Conservation (phyloP, 2,113 vertebrate species). For the Silurus asotus region DNA sequence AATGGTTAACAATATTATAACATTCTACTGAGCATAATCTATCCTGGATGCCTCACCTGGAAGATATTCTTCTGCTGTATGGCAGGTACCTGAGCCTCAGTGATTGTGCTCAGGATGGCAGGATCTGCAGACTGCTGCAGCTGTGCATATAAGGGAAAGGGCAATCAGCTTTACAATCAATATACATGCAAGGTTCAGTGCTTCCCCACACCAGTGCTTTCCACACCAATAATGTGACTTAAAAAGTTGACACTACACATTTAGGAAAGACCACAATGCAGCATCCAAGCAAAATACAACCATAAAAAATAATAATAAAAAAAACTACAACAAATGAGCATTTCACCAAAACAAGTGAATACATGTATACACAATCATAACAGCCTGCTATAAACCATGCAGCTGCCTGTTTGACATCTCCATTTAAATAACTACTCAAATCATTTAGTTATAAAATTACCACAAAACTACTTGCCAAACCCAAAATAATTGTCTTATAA, state of each 20-base stretch:
- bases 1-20: background rate
- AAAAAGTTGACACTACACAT: background rate
- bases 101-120: constrained; percentile 73
- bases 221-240: background rate
- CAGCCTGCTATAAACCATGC: background rate
- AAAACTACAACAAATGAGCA: background rate
- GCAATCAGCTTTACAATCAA: background rate
- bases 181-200: background rate
- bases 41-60: constrained; percentile 74
- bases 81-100: constrained; percentile 77
- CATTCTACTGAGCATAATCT: no score
- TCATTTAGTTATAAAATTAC: background rate
- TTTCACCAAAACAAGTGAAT: background rate
- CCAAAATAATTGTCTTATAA: background rate
- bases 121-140: constrained; percentile 81
- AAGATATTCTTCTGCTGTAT: constrained; percentile 87
- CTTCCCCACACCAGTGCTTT: background rate
- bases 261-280: background rate
- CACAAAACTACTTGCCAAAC: constrained; percentile 4
- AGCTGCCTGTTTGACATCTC: background rate
- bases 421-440: background rate
- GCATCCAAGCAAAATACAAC: background rate
- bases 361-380: background rate
- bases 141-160: constrained; percentile 35
- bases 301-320: no score